Conservation (phyloP, 2,797 vertebrate genomes). For the Acrocephalus scirpaceus region DNA sequence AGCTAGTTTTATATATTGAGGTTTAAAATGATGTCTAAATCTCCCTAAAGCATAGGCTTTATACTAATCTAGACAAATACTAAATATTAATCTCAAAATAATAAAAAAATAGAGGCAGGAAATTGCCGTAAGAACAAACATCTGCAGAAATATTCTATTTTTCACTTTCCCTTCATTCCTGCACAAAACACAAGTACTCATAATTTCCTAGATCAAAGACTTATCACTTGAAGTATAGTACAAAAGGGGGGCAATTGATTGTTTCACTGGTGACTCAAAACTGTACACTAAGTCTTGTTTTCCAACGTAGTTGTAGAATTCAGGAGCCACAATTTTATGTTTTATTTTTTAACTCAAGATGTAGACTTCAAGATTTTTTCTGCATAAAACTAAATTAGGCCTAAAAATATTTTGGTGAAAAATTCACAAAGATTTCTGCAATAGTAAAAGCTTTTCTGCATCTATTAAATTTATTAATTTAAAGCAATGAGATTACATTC, state of each 20-base stretch:
- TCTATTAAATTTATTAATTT: background rate
- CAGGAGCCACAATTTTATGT: background rate
- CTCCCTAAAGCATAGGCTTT: background rate
- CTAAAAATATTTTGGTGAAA: background rate
- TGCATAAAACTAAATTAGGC: background rate
- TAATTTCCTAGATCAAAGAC: background rate
- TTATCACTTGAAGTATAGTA: background rate
- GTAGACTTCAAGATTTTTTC: background rate
- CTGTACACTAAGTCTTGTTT: background rate
- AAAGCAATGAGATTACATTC: background rate
- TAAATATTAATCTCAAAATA: background rate
- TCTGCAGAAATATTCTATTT: background rate
- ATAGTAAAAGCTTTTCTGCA: background rate
- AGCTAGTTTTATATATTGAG: rapidly evolving
- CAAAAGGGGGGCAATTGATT: rapidly evolving
- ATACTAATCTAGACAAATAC: background rate
- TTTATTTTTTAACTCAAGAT: background rate
- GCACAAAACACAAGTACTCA: background rate
- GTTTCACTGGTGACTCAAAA: background rate
- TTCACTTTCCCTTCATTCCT: rapidly evolving
- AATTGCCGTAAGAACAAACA: background rate
- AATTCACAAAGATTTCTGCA: background rate
- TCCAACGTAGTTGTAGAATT: background rate
- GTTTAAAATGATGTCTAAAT: background rate
- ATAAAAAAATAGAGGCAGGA: background rate